A percentile compares a stretch with the other conserved stretches of the same genome.
These are phyloP conservation scores for Lepidocolaptes lacrymiger DNA, from an alignment of 2,797 vertebrate species.

Conservation along the genomic window DNA sequence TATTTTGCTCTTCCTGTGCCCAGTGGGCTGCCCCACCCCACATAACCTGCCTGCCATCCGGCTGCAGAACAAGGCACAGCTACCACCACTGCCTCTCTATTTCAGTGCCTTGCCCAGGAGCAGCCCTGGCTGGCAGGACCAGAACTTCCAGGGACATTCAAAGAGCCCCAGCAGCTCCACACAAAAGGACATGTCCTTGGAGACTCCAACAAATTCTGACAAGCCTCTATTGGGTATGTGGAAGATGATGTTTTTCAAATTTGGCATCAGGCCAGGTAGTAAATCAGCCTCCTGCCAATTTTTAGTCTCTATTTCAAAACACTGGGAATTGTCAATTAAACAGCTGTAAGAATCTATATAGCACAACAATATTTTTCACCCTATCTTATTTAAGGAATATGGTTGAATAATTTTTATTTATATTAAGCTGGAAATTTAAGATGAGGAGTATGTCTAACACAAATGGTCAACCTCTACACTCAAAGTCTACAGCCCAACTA, in stretches of 20 bases:
- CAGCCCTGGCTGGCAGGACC: background rate
- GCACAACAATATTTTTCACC: background rate
- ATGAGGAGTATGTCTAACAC: background rate
- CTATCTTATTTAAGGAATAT: background rate
- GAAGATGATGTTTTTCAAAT: background rate
- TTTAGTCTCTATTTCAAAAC: background rate
- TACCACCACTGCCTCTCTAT: background rate
- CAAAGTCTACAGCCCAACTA: background rate
- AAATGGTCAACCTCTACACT: background rate
- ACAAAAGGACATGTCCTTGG: background rate
- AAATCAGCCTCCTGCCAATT: background rate
- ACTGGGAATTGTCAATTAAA: background rate
- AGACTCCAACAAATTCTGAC: background rate
- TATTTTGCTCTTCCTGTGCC: background rate
- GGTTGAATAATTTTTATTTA: background rate
- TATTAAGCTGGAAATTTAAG: background rate
- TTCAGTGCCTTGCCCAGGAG: background rate
- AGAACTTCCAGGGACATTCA: background rate
- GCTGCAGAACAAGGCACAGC: background rate
- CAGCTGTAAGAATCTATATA: background rate
- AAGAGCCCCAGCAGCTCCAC: background rate
- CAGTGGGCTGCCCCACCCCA: background rate
- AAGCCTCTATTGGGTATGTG: background rate
- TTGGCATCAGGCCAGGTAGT: background rate
- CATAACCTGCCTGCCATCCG: rapidly evolving